Conservation (phyloP, 1,140 invertebrate species). For the Saccostrea cuccullata region DNA sequence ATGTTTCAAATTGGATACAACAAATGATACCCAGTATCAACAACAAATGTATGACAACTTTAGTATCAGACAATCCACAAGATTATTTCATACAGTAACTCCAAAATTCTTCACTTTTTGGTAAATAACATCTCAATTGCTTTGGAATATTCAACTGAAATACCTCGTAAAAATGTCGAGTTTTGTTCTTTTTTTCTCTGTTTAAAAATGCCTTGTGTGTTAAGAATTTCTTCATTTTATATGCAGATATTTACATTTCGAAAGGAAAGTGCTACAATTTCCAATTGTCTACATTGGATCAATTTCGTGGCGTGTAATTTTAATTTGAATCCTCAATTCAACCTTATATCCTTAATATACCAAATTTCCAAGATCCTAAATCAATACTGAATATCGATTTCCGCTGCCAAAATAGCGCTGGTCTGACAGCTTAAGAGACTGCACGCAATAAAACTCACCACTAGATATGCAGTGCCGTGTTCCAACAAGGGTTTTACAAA, state of each 20-base stretch:
- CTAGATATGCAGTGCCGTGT: neutral
- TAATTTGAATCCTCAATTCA: neutral
- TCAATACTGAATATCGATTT: conserved; percentile 15
- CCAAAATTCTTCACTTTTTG: neutral
- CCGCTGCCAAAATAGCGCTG: neutral
- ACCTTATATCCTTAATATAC: neutral
- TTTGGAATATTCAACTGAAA: neutral
- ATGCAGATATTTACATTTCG: no score
- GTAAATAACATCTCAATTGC: neutral
- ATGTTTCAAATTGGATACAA: conserved; percentile 12
- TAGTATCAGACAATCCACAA: neutral
- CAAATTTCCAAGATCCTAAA: neutral
- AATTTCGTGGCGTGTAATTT: neutral
- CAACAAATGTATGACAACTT: neutral
- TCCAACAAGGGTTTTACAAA: no score
- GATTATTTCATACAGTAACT: neutral
- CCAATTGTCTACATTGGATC: no score
- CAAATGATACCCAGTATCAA: neutral
- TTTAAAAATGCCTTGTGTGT: no score
- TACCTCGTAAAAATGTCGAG: neutral
- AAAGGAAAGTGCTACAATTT: no score
- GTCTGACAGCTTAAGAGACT: neutral
- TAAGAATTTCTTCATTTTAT: no score
- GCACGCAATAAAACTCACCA: conserved; percentile 2
- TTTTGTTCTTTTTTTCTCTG: neutral